phyloP scores from a whole-genome alignment of 2,888 invertebrate genomes.

The Perdita meconis region DNA sequence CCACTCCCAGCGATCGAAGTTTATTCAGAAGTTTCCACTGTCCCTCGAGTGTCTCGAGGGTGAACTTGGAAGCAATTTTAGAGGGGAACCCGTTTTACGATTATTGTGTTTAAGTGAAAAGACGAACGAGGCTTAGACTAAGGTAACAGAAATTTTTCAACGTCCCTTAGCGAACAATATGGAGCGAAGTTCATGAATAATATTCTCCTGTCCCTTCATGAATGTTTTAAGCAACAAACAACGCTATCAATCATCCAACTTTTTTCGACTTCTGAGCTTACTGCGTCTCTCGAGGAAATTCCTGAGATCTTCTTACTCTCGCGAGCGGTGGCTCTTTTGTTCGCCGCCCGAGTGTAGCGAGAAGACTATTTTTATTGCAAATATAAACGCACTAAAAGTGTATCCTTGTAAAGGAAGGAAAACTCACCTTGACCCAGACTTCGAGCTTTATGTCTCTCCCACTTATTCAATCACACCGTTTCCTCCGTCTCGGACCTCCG shows the following conservation, averaged over 20 bases:
- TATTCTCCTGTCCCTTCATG: neutral
- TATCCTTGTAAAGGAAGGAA: neutral
- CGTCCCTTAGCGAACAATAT: neutral
- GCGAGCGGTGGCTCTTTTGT: no score
- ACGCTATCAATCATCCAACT: slow-evolving; percentile 13
- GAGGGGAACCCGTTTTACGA: neutral
- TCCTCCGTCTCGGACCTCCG: slow-evolving; percentile 33
- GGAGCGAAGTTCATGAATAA: neutral
- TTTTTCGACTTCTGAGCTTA: slow-evolving; percentile 1
- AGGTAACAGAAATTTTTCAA: neutral
- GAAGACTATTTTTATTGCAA: no score
- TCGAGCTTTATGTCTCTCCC: slow-evolving; percentile 46
- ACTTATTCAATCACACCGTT: slow-evolving; percentile 48
- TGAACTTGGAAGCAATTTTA: slow-evolving; percentile 16
- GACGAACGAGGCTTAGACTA: neutral
- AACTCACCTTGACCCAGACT: slow-evolving; percentile 62
- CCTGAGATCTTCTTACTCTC: no score
- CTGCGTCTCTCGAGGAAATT: neutral
- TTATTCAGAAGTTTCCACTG: slow-evolving; percentile 35
- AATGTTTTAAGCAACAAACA: neutral
- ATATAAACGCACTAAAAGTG: no score
- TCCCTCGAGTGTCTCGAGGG: neutral
- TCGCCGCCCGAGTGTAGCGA: no score
- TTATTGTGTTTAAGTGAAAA: neutral
- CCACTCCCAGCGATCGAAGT: slow-evolving; percentile 52